These are phyloP conservation scores for Trachemys scripta DNA, from an alignment of 2,113 vertebrate species.

Conservation along the genomic window DNA sequence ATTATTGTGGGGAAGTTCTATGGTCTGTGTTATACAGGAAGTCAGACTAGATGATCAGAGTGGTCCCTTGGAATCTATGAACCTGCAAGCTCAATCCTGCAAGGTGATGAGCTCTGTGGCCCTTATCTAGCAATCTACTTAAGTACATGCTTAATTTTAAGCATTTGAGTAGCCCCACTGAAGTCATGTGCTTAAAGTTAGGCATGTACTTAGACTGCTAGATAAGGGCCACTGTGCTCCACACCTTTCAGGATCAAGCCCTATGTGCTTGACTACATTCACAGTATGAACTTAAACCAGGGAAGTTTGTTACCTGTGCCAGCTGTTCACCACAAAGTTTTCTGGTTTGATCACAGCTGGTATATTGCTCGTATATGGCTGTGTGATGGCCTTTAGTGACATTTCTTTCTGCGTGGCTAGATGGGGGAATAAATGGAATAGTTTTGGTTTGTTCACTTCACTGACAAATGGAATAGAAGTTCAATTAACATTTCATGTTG, in stretches of 20 bases:
- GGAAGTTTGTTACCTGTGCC: slow-evolving; percentile 26
- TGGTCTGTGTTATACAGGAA: background rate
- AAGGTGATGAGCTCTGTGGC: background rate
- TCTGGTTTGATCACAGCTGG: background rate
- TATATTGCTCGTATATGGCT: background rate
- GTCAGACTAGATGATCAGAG: background rate
- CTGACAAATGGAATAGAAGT: background rate
- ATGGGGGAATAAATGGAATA: background rate
- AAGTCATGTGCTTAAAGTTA: slow-evolving; percentile 22
- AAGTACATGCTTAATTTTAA: background rate
- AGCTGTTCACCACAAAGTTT: slow-evolving; percentile 17
- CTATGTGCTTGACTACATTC: slow-evolving; percentile 1
- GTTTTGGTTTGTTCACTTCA: background rate
- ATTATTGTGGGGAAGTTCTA: background rate
- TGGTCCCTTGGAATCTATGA: background rate
- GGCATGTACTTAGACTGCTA: background rate
- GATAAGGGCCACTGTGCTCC: slow-evolving; percentile 33
- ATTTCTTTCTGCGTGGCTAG: background rate
- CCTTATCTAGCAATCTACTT: background rate
- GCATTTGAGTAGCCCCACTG: background rate
- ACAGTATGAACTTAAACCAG: slow-evolving; percentile 49
- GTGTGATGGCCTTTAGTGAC: background rate
- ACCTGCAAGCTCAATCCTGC: background rate
- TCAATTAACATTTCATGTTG: background rate
- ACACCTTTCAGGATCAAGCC: slow-evolving; percentile 17